Conservation (phyloP, 2,888 invertebrate genomes). For the Drosophila leonis region DNA sequence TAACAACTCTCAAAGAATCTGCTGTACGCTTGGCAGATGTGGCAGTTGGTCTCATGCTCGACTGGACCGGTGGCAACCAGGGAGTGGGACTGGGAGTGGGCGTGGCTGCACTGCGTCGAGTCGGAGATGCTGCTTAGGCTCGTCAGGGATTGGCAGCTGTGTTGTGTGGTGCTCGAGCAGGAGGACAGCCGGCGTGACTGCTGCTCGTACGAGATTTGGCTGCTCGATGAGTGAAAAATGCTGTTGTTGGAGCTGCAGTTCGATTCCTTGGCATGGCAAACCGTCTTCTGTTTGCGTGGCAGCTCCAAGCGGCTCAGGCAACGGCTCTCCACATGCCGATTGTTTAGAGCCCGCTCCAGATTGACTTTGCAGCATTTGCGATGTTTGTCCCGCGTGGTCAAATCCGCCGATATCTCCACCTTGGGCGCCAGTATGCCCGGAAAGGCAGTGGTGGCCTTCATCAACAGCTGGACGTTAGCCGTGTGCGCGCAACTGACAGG, state of each 20-base stretch:
- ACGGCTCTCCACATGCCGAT: slow-evolving; percentile 41
- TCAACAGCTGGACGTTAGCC: slow-evolving; percentile 81
- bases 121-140: slow-evolving; percentile 52
- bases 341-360: slow-evolving; percentile 24
- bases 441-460: slow-evolving; percentile 84
- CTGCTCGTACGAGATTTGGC: slow-evolving; percentile 64
- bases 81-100: slow-evolving; percentile 6
- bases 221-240: background rate
- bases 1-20: slow-evolving; percentile 59
- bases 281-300: slow-evolving; percentile 77
- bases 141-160: slow-evolving; percentile 62
- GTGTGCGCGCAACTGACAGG: slow-evolving; percentile 78
- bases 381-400: slow-evolving; percentile 61
- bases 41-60: slow-evolving; percentile 71
- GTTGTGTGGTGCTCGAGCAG: slow-evolving; percentile 68
- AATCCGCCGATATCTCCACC: slow-evolving; percentile 79
- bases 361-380: slow-evolving; percentile 28
- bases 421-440: slow-evolving; percentile 85
- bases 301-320: slow-evolving; percentile 43
- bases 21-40: slow-evolving; percentile 77
- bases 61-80: slow-evolving; percentile 22
- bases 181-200: background rate
- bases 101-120: slow-evolving; percentile 46
- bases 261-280: slow-evolving; percentile 77
- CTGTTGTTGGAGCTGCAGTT: slow-evolving; percentile 38